Percentiles rank a stretch among this genome's conserved stretches.
Conservation (phyloP, 2,113 vertebrate species). For the Fulmarus glacialis region DNA sequence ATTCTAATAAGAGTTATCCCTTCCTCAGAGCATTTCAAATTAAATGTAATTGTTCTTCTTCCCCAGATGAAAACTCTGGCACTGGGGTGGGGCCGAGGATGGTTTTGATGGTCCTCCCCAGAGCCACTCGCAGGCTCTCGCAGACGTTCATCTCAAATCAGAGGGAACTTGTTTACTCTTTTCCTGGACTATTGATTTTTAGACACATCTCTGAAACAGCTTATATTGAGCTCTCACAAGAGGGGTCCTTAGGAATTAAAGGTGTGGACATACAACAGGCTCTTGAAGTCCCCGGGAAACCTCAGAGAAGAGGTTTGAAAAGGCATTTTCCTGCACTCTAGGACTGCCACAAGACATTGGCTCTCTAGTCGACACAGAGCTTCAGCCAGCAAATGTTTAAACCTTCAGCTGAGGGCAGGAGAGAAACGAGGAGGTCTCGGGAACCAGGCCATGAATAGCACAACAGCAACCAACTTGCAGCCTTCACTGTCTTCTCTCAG, state of each 20-base stretch:
- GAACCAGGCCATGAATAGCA: rapidly evolving
- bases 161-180: neutral
- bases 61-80: neutral
- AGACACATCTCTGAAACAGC: neutral
- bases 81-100: neutral
- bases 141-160: neutral
- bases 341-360: neutral
- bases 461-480: neutral
- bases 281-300: neutral
- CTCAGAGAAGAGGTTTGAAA: neutral
- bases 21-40: neutral
- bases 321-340: neutral
- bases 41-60: neutral
- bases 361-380: neutral
- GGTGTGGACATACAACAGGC: neutral
- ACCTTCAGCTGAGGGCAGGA: neutral
- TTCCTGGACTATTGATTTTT: slow-evolving; percentile 2
- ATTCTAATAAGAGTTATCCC: neutral
- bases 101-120: neutral
- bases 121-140: neutral
- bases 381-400: neutral
- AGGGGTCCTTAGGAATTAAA: neutral
- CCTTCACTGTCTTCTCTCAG: neutral
- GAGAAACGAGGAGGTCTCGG: neutral
- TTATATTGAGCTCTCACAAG: neutral